A percentile compares a stretch with the other conserved stretches of the same genome.
Conservation (phyloP, 2,113 vertebrate species). For the Corythornis vintsioides region DNA sequence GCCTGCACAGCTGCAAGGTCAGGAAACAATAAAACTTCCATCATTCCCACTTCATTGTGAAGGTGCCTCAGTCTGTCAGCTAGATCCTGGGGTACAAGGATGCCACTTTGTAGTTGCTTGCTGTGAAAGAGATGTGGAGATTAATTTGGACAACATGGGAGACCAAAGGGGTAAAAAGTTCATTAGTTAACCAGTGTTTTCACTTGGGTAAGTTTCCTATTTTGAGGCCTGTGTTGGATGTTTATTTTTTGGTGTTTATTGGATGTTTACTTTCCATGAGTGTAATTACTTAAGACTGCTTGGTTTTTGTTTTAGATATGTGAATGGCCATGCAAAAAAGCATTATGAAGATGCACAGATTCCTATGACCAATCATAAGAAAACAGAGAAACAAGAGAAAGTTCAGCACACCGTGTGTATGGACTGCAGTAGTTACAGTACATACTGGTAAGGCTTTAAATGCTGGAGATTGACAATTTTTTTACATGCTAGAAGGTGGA, state of each 20-base stretch:
- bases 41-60: too few species aligned
- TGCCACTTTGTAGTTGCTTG: background rate
- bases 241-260: background rate
- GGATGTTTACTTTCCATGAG: background rate
- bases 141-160: background rate
- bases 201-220: background rate
- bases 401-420: slow-evolving; percentile 92
- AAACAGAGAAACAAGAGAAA: slow-evolving; percentile 87
- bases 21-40: too few species aligned
- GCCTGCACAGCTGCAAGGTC: too few species aligned
- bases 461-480: background rate
- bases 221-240: background rate
- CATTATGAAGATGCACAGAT: slow-evolving; percentile 94
- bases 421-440: slow-evolving; percentile 97
- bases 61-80: background rate
- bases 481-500: background rate
- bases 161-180: background rate
- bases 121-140: background rate
- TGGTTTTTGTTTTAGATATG: slow-evolving; percentile 81
- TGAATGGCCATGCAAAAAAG: slow-evolving; percentile 98
- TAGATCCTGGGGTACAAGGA: background rate
- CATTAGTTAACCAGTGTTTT: background rate
- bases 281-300: background rate
- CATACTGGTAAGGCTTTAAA: slow-evolving; percentile 88
- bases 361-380: slow-evolving; percentile 81